Percentiles rank a stretch among this genome's conserved stretches.
phyloP scores from a whole-genome alignment of 2,888 invertebrate species.

The Ramazzottius varieornatus region DNA sequence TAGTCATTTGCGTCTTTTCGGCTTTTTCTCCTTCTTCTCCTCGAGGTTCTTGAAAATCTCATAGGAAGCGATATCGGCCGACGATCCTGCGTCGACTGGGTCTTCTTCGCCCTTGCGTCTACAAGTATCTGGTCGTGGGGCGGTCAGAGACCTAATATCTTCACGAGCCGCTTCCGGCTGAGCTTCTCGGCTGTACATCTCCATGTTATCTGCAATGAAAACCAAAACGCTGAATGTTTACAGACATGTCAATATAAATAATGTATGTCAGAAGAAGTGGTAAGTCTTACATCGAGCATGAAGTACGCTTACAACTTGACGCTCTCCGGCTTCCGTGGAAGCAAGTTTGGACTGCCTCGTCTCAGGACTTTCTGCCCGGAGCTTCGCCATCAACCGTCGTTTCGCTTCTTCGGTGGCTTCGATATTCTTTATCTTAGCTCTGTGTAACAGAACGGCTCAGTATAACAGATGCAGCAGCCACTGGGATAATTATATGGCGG shows the following conservation, averaged over 20 bases:
- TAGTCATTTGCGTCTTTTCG: too few relatives aligned
- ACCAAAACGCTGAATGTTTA: too few relatives aligned
- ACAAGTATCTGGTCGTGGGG: too few relatives aligned
- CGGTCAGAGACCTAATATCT: too few relatives aligned
- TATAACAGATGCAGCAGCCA: not conserved
- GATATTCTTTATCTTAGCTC: slow-evolving; percentile 87
- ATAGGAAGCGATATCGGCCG: not conserved
- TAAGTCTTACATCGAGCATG: not conserved
- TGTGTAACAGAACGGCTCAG: slow-evolving; percentile 20
- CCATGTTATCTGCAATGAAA: slow-evolving; percentile 1
- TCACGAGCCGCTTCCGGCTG: too few relatives aligned
- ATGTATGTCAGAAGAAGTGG: too few relatives aligned
- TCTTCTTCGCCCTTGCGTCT: too few relatives aligned
- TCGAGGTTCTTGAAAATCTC: not conserved
- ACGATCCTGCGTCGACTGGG: not conserved
- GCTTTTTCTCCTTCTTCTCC: not conserved
- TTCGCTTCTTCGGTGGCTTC: slow-evolving; percentile 97
- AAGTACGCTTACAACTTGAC: too few relatives aligned
- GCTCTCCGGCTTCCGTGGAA: not conserved
- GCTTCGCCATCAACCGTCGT: slow-evolving; percentile 41
- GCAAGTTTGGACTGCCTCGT: not conserved
- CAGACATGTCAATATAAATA: too few relatives aligned
- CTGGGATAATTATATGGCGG: too few relatives aligned
- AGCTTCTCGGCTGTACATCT: too few relatives aligned
- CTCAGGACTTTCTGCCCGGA: not conserved